Evolutionary conservation across 1,140 invertebrate species (phyloP), one percentile per base, ranked within the genome.

Genomic region (Microplitis mediator): DNA sequence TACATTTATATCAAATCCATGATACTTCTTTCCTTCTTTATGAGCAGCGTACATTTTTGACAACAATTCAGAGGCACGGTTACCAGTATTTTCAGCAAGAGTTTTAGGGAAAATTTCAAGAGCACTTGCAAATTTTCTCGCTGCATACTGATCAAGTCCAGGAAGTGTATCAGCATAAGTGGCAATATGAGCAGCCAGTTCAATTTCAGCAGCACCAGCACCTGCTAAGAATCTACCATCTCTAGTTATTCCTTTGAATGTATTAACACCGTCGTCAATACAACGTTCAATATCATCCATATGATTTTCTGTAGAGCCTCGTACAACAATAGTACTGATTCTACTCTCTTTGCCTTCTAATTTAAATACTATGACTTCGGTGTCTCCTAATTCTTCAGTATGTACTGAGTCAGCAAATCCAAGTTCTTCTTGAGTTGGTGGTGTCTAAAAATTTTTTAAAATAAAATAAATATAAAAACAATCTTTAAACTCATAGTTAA

Each of bases 201-300:
- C 96, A 73, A 99, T 93, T 89, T 99, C 98, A 4, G 91, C 91
- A 5, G 98, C 97, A 34, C 98, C 98, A 69, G 95, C 98, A 65
- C 98, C 98, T 61, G 98, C 90, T 36, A 99, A 84, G 77, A 98
- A 93, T 83, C 92, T 90, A 16, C 91, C 91, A 85, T 96, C 92
- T 64, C 87, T 83, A 0, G 88, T 86, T 14, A 89, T 78, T 58
- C 92, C 93, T 85, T 99, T 99, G 86, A 97, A 99, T 23, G 96
- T 98, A 82, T 99, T 99, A 3, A 99, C 96, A 76, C 97, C 98
- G 90, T 99, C 98, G 88, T 99, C 97, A 78, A 99, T 92, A 45
- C 98, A 97, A 77, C 98, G 90, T 87, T 99, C 98, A 81, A 99
- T 95, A 79, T 99, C 98, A 87, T 99, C 98, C 95, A 99, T 97